These are phyloP conservation scores for Xiphias gladius DNA, from an alignment of 2,113 vertebrate species.

Conservation along the genomic window DNA sequence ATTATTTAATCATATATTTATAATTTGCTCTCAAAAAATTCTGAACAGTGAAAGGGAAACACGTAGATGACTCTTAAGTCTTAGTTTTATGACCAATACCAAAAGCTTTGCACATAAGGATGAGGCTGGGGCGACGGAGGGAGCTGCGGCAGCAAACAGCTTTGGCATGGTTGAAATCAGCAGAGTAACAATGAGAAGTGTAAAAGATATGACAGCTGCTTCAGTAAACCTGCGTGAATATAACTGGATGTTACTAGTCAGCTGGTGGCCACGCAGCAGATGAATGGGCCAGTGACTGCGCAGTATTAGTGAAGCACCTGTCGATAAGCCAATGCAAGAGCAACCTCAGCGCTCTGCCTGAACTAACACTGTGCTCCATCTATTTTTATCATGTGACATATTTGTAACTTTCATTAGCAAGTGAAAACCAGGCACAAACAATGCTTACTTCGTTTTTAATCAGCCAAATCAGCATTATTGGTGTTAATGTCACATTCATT, in stretches of 20 bases:
- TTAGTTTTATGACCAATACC: no score
- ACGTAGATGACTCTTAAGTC: neutral
- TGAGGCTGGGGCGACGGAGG: neutral
- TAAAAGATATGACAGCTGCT: neutral
- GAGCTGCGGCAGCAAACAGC: neutral
- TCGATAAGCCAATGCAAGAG: no score
- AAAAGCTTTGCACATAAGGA: neutral
- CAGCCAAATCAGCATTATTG: no score
- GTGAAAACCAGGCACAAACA: no score
- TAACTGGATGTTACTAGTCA: neutral
- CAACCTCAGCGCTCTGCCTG: no score
- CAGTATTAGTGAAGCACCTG: neutral
- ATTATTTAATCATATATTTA: slow-evolving; percentile 10
- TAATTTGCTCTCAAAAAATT: no score
- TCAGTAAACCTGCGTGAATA: neutral
- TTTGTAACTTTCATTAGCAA: no score
- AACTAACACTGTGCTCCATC: no score
- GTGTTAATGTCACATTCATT: no score
- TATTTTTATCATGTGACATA: no score
- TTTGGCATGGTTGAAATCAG: no score
- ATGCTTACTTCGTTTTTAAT: no score
- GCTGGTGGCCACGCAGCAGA: neutral
- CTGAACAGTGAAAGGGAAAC: neutral
- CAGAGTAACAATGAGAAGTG: neutral
- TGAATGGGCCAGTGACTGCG: neutral